phyloP scores from a whole-genome alignment of 2,113 vertebrate species.

The Lophochroa leadbeateri region DNA sequence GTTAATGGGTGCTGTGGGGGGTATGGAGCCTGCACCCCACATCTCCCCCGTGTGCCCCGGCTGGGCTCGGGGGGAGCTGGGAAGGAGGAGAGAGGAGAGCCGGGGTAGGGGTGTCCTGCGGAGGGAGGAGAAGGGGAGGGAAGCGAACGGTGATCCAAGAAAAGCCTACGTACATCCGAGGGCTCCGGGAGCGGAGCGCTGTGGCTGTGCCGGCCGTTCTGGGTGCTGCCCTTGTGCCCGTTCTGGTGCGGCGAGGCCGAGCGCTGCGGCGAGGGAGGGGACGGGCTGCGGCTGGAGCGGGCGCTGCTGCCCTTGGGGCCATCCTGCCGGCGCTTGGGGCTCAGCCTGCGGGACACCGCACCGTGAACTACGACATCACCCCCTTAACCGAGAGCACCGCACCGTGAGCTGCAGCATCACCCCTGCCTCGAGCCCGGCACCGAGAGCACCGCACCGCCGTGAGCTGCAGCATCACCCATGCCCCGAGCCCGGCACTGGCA shows the following conservation, averaged over 20 bases:
- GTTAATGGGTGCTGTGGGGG: background rate
- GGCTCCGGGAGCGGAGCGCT: conserved; percentile 78
- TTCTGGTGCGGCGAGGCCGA: conserved; percentile 87
- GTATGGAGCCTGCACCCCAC: background rate
- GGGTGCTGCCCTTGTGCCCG: conserved; percentile 86
- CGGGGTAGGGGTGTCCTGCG: background rate
- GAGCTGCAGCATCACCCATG: too few species aligned
- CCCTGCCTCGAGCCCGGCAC: too few species aligned
- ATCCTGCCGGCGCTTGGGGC: conserved; percentile 84
- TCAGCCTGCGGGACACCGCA: conserved; percentile 52
- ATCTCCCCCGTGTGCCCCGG: background rate
- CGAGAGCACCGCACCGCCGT: too few species aligned
- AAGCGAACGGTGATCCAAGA: conserved; percentile 69
- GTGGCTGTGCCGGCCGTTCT: conserved; percentile 85
- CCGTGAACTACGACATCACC: background rate
- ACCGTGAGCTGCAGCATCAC: too few species aligned
- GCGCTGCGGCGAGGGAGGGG: conserved; percentile 78
- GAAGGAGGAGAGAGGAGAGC: conserved; percentile 5
- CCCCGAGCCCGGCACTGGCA: too few species aligned
- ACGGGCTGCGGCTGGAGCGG: conserved; percentile 79
- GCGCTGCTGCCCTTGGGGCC: conserved; percentile 80
- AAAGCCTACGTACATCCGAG: conserved; percentile 92
- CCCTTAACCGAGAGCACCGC: too few species aligned
- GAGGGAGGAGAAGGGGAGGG: conserved; percentile 23
- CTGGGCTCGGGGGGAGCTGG: background rate